phyloP scores from a whole-genome alignment of 2,113 vertebrate genomes.

The Aleadryas rufinucha region DNA sequence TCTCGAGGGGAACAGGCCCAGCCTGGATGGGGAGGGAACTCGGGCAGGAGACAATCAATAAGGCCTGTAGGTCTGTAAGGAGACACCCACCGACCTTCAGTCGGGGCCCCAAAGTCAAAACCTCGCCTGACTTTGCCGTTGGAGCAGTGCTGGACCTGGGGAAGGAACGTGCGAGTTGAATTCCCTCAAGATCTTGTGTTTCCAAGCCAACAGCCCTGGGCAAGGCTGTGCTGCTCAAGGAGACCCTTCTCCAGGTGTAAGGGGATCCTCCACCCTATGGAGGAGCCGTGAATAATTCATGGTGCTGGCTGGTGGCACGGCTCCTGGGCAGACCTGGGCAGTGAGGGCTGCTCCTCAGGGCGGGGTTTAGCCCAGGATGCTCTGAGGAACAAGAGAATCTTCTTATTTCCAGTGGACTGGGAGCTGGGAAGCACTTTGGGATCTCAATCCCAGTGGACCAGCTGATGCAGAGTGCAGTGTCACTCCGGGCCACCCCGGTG shows the following conservation, averaged over 20 bases:
- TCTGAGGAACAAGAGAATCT: background rate
- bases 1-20: background rate
- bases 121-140: accelerated
- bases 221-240: background rate
- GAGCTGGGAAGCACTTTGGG: background rate
- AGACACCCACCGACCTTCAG: conserved; percentile 45
- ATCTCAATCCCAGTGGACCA: background rate
- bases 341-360: background rate
- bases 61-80: background rate
- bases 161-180: accelerated
- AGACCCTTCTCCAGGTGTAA: background rate
- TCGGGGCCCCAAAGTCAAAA: background rate
- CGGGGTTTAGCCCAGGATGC: background rate
- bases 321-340: background rate
- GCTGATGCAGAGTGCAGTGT: accelerated
- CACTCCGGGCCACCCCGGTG: accelerated
- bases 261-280: background rate
- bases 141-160: background rate
- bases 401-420: background rate
- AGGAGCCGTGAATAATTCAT: background rate
- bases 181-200: background rate
- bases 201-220: background rate
- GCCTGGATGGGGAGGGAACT: background rate
- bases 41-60: background rate
- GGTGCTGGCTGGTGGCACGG: background rate